These are phyloP conservation scores for Hipposideros armiger DNA, from an alignment of 2,113 vertebrate species.

Conservation along the genomic window DNA sequence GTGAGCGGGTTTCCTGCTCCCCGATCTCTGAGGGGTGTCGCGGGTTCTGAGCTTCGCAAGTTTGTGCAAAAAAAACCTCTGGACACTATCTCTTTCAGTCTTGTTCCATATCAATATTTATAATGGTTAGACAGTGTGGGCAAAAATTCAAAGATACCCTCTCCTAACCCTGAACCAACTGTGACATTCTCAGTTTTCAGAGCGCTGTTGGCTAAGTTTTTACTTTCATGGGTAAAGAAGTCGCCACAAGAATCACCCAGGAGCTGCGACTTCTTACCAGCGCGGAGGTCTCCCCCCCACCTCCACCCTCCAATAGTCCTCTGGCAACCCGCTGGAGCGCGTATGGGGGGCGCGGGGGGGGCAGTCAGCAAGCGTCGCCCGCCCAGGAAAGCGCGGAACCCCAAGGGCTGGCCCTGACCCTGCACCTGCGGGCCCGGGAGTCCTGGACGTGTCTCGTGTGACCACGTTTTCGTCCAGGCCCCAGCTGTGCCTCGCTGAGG, in stretches of 20 bases:
- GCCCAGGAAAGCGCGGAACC: accelerated
- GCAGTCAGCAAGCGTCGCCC: accelerated
- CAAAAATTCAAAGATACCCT: neutral
- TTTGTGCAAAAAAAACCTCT: neutral
- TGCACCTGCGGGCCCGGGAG: neutral
- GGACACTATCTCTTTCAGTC: neutral
- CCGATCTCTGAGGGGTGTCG: neutral
- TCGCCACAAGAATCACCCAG: neutral
- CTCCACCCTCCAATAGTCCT: neutral
- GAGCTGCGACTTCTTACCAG: neutral
- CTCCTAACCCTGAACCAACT: neutral
- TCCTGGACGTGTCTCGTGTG: accelerated
- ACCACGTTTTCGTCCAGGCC: neutral
- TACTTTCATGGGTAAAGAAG: neutral
- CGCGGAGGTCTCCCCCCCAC: neutral
- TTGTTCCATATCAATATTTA: neutral
- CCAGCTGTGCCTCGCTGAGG: neutral
- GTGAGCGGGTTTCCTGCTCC: neutral
- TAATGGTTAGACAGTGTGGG: neutral
- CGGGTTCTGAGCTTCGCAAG: neutral
- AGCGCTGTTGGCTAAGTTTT: neutral
- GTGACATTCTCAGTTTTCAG: neutral
- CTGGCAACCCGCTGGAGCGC: accelerated
- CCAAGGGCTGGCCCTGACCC: too few relatives aligned
- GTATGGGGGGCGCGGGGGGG: too few relatives aligned